Evolutionary conservation across 2,888 invertebrate genomes (phyloP), one percentile per base, ranked within the genome.

Genomic region (Ditula angustiorana): DNA sequence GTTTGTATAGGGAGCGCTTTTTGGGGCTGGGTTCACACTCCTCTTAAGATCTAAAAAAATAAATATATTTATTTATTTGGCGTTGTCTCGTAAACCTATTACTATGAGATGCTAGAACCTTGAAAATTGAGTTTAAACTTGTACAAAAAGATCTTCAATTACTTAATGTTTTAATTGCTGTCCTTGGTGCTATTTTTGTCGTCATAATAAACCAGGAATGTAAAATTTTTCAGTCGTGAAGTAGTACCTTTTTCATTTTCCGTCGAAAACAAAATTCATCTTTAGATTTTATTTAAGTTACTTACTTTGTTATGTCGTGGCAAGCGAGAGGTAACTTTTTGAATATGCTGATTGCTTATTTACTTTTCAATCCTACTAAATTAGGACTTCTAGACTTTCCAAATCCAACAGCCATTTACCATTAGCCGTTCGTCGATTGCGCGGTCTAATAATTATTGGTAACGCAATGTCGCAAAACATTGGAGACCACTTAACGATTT

Each of bases 401-500:
- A n/a, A n/a, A n/a, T n/a, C n/a, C n/a, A n/a, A 26, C 5, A 26
- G 3, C 5, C 5, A 26, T 26, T 30, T 11, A 10, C 30, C 10
- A 30, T 30, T 30, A n/a, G n/a, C n/a, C 19, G 5, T 26, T 26
- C 2, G 19, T 19, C 2, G 10, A 2, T 2, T 28, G 16, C 16
- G 0, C 10, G 50, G 19, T 1, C 37, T 41, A 19, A 47, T 49
- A 19, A 52, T 44, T 30, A 33, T 13, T n/a, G 33, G 16, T 19
- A 19, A 28, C 16, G 1, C 16, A 30, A 46, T 63, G 41, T 19
- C 24, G 26, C 19, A 35, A 50, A 28, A 69, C 65, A 68, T 64
- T 37, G 52, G 49, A 68, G 55, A 70, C 67, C 71, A 74, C 69
- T 74, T 73, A 73, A 64, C 46, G 70, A 64, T 69, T 67, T 67